Evolutionary conservation across 2,113 vertebrate species (phyloP), one percentile per base, ranked within the genome.

Genomic region (Hemiscyllium ocellatum): DNA sequence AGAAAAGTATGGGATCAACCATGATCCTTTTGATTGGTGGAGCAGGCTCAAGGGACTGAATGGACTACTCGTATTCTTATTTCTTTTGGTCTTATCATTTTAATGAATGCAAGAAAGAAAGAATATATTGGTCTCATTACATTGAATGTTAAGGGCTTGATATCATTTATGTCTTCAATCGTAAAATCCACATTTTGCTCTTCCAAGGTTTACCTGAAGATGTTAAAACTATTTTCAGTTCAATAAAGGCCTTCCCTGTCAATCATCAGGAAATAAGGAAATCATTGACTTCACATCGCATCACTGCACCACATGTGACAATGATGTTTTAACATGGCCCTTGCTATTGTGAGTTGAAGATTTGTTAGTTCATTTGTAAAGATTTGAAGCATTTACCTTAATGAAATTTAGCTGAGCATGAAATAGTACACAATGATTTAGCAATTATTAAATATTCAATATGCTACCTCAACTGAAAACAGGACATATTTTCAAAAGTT

Each of bases 191-290:
- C 72, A 24, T 95, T 95, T 76, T 13, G 22, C 20, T 72, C 94
- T 95, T 26, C 93, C 93, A 95, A 68, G 68, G 13, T 13, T 95
- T 24, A 47, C 42, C 47, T 76, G 52, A 76, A 72, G 42, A 72
- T 13, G 1, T 29, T 95, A 72, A 95, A 72, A 69, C 37, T 61
- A 13, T 65, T 76, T 95, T 95, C 50, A 42, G 47, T 95, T 95
- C 68, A 95, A 8, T 26, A 76, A 76, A 72, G 42, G 94, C 94
- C 69, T 69, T 95, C 52, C 8, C 93, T 94, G 93, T 94, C 94
- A 95, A 95, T 95, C 69, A 95, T 15, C 26, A 24, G 72, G 94
- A 72, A 52, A 4, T 95, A 68, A 76, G 42, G 94, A 72, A 95
- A 50, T 70, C 94, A 95, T 24, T 95, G 94, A 95, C 42, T 52